Conservation (phyloP, 1,140 invertebrate species). For the Drosophila novamexicana region DNA sequence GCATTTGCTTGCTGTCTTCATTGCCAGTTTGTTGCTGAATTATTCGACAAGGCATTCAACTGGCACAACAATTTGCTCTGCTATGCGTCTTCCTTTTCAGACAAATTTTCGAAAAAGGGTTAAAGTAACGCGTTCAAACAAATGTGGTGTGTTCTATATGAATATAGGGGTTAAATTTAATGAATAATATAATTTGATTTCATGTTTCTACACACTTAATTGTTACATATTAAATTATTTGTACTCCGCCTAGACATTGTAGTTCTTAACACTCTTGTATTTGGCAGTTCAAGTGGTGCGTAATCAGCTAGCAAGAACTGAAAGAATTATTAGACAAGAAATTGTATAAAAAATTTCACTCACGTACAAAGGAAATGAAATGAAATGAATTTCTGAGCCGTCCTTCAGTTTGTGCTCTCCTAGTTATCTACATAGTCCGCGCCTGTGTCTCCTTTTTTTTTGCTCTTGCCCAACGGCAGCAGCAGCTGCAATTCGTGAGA, state of each 20-base stretch:
- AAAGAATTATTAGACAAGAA: conserved; percentile 65
- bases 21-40: conserved; percentile 56
- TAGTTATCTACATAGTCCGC: conserved; percentile 57
- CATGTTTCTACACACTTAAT: conserved; percentile 20
- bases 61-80: conserved; percentile 45
- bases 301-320: conserved; percentile 46
- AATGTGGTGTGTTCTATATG: neutral
- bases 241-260: conserved; percentile 1
- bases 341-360: conserved; percentile 76
- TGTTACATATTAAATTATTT: conserved; percentile 37
- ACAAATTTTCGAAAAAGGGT: no score
- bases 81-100: neutral
- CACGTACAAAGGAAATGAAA: conserved; percentile 81
- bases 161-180: no score
- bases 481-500: conserved; percentile 60
- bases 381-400: conserved; percentile 81
- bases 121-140: neutral
- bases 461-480: conserved; percentile 9
- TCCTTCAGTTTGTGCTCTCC: conserved; percentile 57
- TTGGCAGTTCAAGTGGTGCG: neutral
- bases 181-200: no score
- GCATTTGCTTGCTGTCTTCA: conserved; percentile 59
- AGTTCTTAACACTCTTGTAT: neutral
- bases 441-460: conserved; percentile 35
- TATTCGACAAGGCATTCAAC: conserved; percentile 51